phyloP scores from a whole-genome alignment of 2,888 invertebrate species.

The Uropetala carovei region DNA sequence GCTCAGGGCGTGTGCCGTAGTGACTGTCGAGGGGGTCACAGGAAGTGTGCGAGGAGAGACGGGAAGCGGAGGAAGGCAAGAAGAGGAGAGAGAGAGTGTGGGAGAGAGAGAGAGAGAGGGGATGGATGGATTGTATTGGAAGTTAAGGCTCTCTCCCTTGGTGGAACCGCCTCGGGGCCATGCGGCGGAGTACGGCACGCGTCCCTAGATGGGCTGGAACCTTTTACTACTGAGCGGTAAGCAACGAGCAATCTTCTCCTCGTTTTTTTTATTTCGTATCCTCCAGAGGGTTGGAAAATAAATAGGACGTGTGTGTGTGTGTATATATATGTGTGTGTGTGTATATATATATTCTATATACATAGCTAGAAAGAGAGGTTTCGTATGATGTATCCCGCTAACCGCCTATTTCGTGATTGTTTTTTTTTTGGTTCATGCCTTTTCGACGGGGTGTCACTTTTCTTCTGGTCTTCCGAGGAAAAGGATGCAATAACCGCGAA shows the following conservation, averaged over 20 bases:
- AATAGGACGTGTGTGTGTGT: no score
- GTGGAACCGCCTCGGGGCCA: conserved; percentile 11
- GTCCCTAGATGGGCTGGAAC: background rate
- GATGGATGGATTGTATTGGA: conserved; percentile 33
- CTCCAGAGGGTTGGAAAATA: background rate
- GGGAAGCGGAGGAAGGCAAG: background rate
- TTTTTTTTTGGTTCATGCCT: no score
- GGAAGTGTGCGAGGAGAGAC: background rate
- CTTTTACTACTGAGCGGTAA: background rate
- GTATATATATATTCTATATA: no score
- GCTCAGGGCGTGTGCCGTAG: conserved; percentile 33
- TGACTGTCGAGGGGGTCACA: background rate
- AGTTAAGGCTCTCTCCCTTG: conserved; percentile 27
- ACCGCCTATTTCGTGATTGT: no score
- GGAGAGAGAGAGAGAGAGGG: background rate
- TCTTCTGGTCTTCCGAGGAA: no score
- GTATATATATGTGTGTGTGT: no score
- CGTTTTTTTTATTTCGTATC: background rate
- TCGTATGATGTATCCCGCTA: no score
- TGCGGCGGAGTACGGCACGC: conserved; percentile 7
- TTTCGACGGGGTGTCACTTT: no score
- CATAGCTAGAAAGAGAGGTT: no score
- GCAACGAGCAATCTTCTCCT: background rate
- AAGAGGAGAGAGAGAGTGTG: background rate
- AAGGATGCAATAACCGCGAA: no score